A percentile compares a stretch with the other conserved stretches of the same genome.
These are phyloP conservation scores for Anser brachyrhynchus DNA, from an alignment of 2,113 vertebrate species.

Conservation along the genomic window DNA sequence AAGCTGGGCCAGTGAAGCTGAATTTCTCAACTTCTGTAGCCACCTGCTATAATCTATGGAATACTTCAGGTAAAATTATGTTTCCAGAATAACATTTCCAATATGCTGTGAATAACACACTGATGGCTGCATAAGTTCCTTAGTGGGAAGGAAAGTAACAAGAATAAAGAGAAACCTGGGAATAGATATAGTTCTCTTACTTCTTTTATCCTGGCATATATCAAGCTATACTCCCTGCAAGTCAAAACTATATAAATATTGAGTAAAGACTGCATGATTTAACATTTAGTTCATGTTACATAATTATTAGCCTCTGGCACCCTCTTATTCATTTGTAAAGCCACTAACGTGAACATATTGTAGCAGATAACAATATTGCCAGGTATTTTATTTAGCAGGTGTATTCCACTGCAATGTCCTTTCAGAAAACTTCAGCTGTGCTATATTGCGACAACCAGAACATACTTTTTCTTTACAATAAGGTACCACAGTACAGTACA, in stretches of 20 bases:
- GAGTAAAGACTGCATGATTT: slow-evolving; percentile 54
- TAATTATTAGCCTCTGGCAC: slow-evolving; percentile 57
- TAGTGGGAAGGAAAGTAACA: slow-evolving; percentile 21
- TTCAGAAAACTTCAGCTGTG: slow-evolving; percentile 21
- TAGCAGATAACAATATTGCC: slow-evolving; percentile 42
- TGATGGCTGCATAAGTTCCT: slow-evolving; percentile 32
- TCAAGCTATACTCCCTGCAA: slow-evolving; percentile 38
- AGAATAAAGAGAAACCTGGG: slow-evolving; percentile 49
- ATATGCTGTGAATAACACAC: slow-evolving; percentile 19
- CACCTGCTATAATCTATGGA: background rate
- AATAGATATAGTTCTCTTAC: slow-evolving; percentile 27
- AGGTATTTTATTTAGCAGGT: slow-evolving; percentile 48
- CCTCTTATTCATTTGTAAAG: slow-evolving; percentile 51
- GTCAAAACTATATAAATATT: slow-evolving; percentile 55
- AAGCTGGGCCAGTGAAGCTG: slow-evolving; percentile 46
- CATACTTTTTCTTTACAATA: background rate
- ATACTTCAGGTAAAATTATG: background rate
- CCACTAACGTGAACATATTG: slow-evolving; percentile 40
- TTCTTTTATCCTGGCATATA: slow-evolving; percentile 44
- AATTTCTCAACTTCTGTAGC: slow-evolving; percentile 52
- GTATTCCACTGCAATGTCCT: slow-evolving; percentile 3
- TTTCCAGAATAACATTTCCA: slow-evolving; percentile 1
- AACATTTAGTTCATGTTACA: slow-evolving; percentile 45
- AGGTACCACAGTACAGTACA: background rate
- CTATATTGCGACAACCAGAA: background rate